phyloP scores from a whole-genome alignment of 1,140 invertebrate species.

The Acyrthosiphon pisum region DNA sequence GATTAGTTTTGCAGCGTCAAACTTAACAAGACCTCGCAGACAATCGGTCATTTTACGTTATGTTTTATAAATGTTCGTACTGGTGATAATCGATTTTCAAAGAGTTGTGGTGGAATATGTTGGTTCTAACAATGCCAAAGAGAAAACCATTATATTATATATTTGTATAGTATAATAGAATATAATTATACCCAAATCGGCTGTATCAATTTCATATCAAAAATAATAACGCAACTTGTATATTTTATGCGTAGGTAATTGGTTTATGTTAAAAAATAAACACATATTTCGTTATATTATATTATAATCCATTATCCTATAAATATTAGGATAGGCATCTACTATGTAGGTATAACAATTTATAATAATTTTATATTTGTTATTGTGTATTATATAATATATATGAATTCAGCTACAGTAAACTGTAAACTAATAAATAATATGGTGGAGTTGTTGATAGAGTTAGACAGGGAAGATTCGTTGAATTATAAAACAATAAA shows the following conservation, averaged over 20 bases:
- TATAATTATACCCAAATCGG: neutral
- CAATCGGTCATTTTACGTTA: neutral
- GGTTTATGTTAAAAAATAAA: no score
- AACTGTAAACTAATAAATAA: neutral
- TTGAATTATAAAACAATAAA: neutral
- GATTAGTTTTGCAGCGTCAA: neutral
- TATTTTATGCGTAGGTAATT: neutral
- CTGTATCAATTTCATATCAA: neutral
- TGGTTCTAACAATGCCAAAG: neutral
- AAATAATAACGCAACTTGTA: neutral
- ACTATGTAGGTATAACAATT: neutral
- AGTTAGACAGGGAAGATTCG: neutral
- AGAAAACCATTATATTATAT: neutral
- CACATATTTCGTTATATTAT: neutral
- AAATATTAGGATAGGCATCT: neutral
- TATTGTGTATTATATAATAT: no score
- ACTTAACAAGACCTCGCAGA: neutral
- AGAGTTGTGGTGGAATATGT: neutral
- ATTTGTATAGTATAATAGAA: no score
- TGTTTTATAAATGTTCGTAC: neutral
- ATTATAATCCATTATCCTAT: neutral
- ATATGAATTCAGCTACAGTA: neutral
- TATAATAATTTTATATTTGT: neutral
- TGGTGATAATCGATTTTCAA: slow-evolving; percentile 16
- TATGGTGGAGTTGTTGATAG: neutral